phyloP scores from a whole-genome alignment of 2,888 invertebrate genomes.

The Athetis lepigone region DNA sequence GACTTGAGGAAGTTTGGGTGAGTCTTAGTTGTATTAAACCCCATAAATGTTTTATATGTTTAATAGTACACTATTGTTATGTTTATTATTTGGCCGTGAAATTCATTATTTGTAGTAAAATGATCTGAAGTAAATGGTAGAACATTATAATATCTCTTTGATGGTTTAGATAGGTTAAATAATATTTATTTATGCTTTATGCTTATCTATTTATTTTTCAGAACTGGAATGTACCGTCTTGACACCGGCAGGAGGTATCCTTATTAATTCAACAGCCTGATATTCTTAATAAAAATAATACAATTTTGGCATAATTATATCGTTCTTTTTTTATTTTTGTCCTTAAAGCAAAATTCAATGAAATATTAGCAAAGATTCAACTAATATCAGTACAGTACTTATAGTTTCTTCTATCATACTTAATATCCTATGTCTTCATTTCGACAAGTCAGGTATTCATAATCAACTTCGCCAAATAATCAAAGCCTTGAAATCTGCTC shows the following conservation, averaged over 20 bases:
- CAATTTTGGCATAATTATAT: not conserved
- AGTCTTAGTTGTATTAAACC: constrained; percentile 29
- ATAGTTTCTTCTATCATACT: too few relatives aligned
- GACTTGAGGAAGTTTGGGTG: constrained; percentile 73
- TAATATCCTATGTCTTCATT: too few relatives aligned
- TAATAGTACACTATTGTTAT: not conserved
- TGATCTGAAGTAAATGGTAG: not conserved
- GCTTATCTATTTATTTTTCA: constrained; percentile 57
- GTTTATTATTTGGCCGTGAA: not conserved
- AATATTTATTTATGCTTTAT: not conserved
- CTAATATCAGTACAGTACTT: too few relatives aligned
- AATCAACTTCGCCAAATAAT: too few relatives aligned
- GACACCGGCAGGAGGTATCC: constrained; percentile 63
- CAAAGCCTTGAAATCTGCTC: too few relatives aligned
- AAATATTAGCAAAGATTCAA: too few relatives aligned
- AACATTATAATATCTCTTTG: not conserved
- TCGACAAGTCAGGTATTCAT: too few relatives aligned
- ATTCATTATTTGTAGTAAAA: not conserved
- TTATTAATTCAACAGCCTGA: constrained; percentile 22
- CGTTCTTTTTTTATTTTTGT: not conserved
- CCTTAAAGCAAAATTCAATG: too few relatives aligned
- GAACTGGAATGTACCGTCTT: constrained; percentile 71
- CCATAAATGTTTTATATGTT: not conserved
- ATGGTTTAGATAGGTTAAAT: not conserved
- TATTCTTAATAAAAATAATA: constrained; percentile 4